These are phyloP conservation scores for Anthoscopus minutus DNA, from an alignment of 2,113 vertebrate species.

Conservation along the genomic window DNA sequence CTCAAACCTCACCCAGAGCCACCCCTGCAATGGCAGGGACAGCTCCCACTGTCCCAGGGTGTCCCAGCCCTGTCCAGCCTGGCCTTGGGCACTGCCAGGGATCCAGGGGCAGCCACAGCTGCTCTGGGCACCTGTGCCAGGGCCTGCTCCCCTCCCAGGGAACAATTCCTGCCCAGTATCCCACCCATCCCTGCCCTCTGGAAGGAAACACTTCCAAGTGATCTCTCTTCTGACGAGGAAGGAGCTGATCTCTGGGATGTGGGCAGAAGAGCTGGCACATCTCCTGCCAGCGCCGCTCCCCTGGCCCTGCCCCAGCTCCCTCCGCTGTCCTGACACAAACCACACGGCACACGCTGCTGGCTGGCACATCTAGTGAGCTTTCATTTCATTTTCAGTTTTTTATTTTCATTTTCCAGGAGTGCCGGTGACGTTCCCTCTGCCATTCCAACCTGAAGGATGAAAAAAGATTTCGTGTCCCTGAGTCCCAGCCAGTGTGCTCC, in stretches of 20 bases:
- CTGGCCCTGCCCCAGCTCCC: neutral
- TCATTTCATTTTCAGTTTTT: rapidly evolving
- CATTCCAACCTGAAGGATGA: too few relatives aligned
- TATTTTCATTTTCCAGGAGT: neutral
- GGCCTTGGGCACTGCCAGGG: neutral
- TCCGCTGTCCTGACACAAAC: neutral
- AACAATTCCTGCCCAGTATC: neutral
- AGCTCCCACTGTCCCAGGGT: rapidly evolving
- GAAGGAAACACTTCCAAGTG: neutral
- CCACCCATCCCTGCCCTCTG: rapidly evolving
- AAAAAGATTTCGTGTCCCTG: rapidly evolving
- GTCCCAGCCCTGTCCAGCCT: neutral
- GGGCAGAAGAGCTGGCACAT: neutral
- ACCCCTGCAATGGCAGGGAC: neutral
- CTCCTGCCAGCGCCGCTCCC: neutral
- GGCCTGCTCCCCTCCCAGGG: rapidly evolving
- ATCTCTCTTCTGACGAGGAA: neutral
- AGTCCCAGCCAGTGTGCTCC: rapidly evolving
- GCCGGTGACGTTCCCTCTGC: rapidly evolving
- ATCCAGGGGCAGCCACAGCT: neutral
- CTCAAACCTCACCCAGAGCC: rapidly evolving
- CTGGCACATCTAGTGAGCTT: rapidly evolving
- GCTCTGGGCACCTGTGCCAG: neutral
- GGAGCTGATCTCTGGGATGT: neutral
- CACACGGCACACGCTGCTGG: rapidly evolving